Percentiles rank a stretch among this genome's conserved stretches.
phyloP scores from a whole-genome alignment of 2,113 vertebrate genomes.

The Elaphurus davidianus region DNA sequence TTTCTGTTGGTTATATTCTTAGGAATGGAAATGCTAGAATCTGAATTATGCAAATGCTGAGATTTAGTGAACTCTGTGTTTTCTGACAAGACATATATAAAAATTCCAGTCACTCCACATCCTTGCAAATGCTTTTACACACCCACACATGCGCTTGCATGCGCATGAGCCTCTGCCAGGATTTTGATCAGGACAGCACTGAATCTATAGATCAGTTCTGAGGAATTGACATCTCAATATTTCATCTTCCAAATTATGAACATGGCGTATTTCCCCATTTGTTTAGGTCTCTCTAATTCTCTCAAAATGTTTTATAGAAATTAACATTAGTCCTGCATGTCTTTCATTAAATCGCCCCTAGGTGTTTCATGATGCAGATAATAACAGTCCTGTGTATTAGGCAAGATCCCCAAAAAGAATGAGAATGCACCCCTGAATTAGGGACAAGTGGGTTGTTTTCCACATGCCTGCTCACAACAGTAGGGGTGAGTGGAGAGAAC shows the following conservation, averaged over 20 bases:
- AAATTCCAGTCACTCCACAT: background rate
- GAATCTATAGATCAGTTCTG: background rate
- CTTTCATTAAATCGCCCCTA: background rate
- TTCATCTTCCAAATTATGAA: background rate
- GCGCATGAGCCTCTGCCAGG: background rate
- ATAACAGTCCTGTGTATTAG: background rate
- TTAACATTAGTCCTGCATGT: background rate
- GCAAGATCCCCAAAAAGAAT: background rate
- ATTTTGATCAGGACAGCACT: background rate
- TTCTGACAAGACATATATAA: background rate
- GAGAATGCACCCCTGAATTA: background rate
- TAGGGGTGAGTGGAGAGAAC: background rate
- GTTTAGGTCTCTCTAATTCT: background rate
- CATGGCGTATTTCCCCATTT: background rate
- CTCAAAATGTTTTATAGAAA: background rate
- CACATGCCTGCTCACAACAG: background rate
- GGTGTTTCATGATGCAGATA: background rate
- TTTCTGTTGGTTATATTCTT: background rate
- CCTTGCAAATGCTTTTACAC: background rate
- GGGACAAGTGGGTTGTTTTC: background rate
- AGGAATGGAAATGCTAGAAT: background rate
- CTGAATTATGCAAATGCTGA: background rate
- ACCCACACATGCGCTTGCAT: rapidly evolving
- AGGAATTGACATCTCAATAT: background rate
- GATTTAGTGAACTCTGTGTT: background rate